Base-by-base conservation (phyloP, 2,888 invertebrate genomes). In the Caenorhabditis panamensis region DNA sequence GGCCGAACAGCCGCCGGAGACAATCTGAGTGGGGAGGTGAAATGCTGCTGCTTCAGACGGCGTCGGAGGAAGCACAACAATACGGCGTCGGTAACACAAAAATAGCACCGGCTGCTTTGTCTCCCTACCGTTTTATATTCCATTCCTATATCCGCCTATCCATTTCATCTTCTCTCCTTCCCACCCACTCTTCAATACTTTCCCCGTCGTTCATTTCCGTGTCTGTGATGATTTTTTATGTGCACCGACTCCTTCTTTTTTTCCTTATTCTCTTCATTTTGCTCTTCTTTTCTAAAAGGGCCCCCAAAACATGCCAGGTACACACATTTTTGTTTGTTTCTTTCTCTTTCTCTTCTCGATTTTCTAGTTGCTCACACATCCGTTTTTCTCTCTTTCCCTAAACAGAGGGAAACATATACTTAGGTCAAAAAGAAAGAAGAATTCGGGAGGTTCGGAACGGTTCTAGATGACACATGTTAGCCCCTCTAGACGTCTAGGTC, bases 41-140 rank as follows among this genome's bases (percentile, higher is more conserved):
- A 87, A 75, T 90, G 90, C 75, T 90, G 90, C 62, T 90, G 90
- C 77, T 90, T 90, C 86, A 86, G 89, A 61, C 76, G 89, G 61
- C 86, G 90, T 41, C 78, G 89, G 76, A 84, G 89, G 84, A 89
- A 89, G 86, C 88, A 88, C 49, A 78, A 78, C 37, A 69, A 63
- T 13, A 24, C 73, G 24, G 13, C 72, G 8, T 37, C 72, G 24
- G 71, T 69, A 1, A 75, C 82, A 11, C 82, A 84, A 62, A 83
- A 84, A 75, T 84, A 76, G 71, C 58, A 58, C 16, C 31, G 47
- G 28, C 56, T 36, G 53, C 16, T 3, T 5, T 8, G 18, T 16
- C 9, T 53, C 53, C 16, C 8, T 11, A 9, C 8, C 53, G 36
- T 22, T 47, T 58, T 59, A 63, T 54, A 51, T 16, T 31, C 47